A percentile compares a stretch with the other conserved stretches of the same genome.
These are phyloP conservation scores for Ginglymostoma cirratum DNA, from an alignment of 2,113 vertebrate species.

Conservation along the genomic window DNA sequence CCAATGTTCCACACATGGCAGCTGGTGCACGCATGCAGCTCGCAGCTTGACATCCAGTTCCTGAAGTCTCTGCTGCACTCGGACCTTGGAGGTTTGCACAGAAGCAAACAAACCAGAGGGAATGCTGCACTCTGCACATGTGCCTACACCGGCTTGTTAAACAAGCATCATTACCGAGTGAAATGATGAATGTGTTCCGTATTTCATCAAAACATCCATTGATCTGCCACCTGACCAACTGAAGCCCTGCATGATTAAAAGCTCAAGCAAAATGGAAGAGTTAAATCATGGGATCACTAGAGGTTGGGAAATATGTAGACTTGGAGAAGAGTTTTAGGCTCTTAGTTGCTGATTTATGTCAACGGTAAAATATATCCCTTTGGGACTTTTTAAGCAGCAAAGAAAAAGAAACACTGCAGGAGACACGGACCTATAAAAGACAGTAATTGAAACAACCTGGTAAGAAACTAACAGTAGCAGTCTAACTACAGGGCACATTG, in stretches of 20 bases:
- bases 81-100: no score
- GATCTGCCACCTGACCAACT: conserved; percentile 53
- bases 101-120: no score
- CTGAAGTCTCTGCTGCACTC: no score
- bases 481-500: conserved; percentile 53
- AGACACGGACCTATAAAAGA: conserved; percentile 46
- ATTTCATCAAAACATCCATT: conserved; percentile 47
- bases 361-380: conserved; percentile 43
- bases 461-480: conserved; percentile 60
- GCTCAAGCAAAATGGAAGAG: conserved; percentile 48
- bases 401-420: conserved; percentile 51
- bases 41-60: no score
- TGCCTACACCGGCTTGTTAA: no score
- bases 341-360: conserved; percentile 37
- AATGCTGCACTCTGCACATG: no score
- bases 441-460: conserved; percentile 60
- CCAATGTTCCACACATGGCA: no score
- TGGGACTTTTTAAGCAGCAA: conserved; percentile 47
- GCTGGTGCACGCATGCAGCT: neutral
- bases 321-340: conserved; percentile 38
- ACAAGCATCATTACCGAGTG: no score
- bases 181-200: neutral
- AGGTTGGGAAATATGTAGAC: conserved; percentile 37
- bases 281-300: conserved; percentile 48
- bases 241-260: conserved; percentile 51